phyloP scores from a whole-genome alignment of 2,888 invertebrate species.

The Heliconius sara region DNA sequence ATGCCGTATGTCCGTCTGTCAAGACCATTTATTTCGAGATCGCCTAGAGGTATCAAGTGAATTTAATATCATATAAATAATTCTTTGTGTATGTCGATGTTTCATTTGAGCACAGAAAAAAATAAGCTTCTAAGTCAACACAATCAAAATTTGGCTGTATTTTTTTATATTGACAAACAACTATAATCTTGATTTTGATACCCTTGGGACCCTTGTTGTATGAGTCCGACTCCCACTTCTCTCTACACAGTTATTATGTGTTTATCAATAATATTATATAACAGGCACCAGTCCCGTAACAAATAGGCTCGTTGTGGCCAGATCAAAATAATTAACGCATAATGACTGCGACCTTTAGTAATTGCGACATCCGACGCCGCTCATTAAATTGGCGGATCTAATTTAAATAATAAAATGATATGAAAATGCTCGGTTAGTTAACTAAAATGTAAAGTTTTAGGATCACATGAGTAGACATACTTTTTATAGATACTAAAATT shows the following conservation, averaged over 20 bases:
- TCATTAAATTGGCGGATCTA: conserved; percentile 60
- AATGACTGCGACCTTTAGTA: conserved; percentile 64
- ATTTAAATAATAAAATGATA: conserved; percentile 53
- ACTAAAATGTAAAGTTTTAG: conserved; percentile 41
- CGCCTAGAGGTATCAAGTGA: too few relatives aligned
- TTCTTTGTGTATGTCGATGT: too few relatives aligned
- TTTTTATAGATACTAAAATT: neutral
- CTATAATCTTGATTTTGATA: too few relatives aligned
- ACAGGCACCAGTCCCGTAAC: conserved; percentile 57
- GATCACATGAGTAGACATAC: neutral
- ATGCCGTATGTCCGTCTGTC: too few relatives aligned
- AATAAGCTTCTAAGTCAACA: too few relatives aligned
- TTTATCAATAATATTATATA: conserved; percentile 48
- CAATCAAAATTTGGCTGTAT: too few relatives aligned
- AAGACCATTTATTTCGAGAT: too few relatives aligned
- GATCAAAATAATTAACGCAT: conserved; percentile 66
- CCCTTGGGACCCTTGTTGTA: too few relatives aligned
- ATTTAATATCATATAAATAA: too few relatives aligned
- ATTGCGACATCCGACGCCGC: conserved; percentile 68
- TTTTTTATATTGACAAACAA: too few relatives aligned
- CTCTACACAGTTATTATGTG: neutral
- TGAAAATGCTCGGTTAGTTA: conserved; percentile 39
- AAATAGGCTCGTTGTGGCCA: conserved; percentile 48
- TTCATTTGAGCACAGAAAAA: too few relatives aligned
- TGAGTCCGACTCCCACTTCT: neutral